A percentile compares a stretch with the other conserved stretches of the same genome.
Evolutionary conservation across 1,140 invertebrate genomes (phyloP).

Genomic region (Euura saliciscinereae): DNA sequence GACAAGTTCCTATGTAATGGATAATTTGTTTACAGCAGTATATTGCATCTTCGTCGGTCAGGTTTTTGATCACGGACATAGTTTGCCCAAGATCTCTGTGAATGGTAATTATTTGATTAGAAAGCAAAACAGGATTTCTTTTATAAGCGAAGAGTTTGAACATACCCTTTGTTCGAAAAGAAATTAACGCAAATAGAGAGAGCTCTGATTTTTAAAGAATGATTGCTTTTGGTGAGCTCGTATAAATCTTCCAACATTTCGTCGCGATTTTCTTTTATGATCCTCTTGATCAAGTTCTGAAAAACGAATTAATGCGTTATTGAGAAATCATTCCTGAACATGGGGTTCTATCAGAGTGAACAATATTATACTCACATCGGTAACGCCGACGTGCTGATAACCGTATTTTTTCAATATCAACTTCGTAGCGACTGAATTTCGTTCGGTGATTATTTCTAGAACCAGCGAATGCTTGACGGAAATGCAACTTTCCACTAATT

Average conservation of each 20-base stretch:
- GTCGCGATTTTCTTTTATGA: conserved; percentile 43
- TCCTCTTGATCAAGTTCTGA: conserved; percentile 40
- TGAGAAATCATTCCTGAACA: not conserved
- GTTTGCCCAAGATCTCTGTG: conserved; percentile 40
- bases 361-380: conserved; percentile 32
- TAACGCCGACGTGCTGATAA: conserved; percentile 42
- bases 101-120: conserved; percentile 12
- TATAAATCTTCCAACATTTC: conserved; percentile 43
- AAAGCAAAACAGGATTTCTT: conserved; percentile 11
- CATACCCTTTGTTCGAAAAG: conserved; percentile 38
- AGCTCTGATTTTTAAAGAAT: conserved; percentile 31
- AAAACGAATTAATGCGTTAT: not conserved
- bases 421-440: conserved; percentile 41
- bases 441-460: conserved; percentile 40
- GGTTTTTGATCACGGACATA: conserved; percentile 34
- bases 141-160: conserved; percentile 9
- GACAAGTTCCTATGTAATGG: conserved; percentile 26
- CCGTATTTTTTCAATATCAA: conserved; percentile 50
- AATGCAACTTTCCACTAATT: conserved; percentile 36
- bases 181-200: conserved; percentile 37
- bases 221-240: conserved; percentile 44
- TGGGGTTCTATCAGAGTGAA: not conserved
- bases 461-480: conserved; percentile 40
- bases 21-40: conserved; percentile 41
- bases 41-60: conserved; percentile 35